Base-by-base conservation (phyloP, 2,888 invertebrate species). In the Dicycla oo region DNA sequence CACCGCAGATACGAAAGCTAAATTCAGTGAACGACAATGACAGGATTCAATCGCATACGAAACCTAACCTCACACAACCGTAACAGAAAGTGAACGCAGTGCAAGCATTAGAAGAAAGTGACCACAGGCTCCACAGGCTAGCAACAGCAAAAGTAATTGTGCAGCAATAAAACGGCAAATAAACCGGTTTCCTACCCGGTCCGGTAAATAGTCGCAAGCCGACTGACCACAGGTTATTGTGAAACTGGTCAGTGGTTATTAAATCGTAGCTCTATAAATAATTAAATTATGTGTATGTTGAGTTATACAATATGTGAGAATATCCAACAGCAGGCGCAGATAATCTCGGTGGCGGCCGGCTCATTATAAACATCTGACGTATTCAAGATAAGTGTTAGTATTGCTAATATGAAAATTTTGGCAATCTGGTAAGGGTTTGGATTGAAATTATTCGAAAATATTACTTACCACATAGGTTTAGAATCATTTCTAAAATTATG, bases 101-200 rank as follows among this genome's bases (percentile, higher is more conserved):
- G 78, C 81, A 64, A 81, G 54, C 23, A 60, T 67, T 72, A 76
- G 73, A 78, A 73, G 83, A 82, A 80, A 80, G 79, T 73, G 49
- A 65, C 38, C 68, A 45, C 79, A 78, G 34, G 47, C 56, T 38
- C 38, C 64, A 54, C 80, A 78, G 38, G 38, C 63, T 49, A 51
- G 57, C 45, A 30, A 57, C 72, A 45, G 40, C 49, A 38, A 62
- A 64, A 47, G 38, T 54, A 62, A 45, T 62, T 43, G 54, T 30
- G 65, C 56, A 47, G 45, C 69, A 73, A 82, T 67, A 67, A 78
- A 65, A 62, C 62, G 30, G 79, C 73, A 58, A 58, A 72, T 20
- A 47, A 71, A 83, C 80, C 62, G 80, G 79, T 80, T 64, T 15
- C 3, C 0, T 6, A 30, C 43, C 66, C 54, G 64, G 15, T 56